Conservation (phyloP, 2,113 vertebrate species). For the Thomomys bottae region DNA sequence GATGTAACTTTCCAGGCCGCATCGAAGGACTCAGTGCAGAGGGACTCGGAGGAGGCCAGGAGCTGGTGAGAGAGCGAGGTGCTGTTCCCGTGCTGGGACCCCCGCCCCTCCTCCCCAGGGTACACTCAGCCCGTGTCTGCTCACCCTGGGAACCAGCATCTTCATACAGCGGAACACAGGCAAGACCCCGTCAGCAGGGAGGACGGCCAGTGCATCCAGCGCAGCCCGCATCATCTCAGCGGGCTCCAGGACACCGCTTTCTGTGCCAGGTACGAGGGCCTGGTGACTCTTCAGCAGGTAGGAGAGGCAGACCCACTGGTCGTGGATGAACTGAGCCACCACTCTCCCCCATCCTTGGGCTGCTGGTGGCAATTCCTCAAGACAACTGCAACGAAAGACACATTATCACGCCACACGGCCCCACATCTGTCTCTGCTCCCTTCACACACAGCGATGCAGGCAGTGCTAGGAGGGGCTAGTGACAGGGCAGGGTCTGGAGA, state of each 20-base stretch:
- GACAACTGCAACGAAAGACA: constrained; percentile 77
- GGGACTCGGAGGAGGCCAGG: constrained; percentile 82
- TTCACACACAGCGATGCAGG: too few species aligned
- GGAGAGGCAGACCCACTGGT: constrained; percentile 93
- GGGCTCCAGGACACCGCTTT: constrained; percentile 37
- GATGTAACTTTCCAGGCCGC: constrained; percentile 91
- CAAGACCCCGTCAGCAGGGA: constrained; percentile 90
- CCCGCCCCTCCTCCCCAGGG: too few species aligned
- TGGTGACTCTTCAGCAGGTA: constrained; percentile 83
- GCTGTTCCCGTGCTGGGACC: neutral
- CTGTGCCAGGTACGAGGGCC: neutral
- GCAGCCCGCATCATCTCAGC: constrained; percentile 81
- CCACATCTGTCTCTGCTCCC: neutral
- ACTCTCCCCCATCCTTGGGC: constrained; percentile 93
- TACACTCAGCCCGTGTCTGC: neutral
- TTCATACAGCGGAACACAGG: constrained; percentile 92
- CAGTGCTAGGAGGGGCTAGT: neutral
- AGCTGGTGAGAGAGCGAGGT: constrained; percentile 82
- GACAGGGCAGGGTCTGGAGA: too few species aligned
- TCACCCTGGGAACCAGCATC: constrained; percentile 90
- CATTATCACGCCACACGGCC: neutral
- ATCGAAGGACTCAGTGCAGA: constrained; percentile 91
- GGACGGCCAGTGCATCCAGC: constrained; percentile 89
- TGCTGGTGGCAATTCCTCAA: constrained; percentile 74
- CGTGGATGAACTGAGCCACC: constrained; percentile 88